Percentiles rank a stretch among this genome's conserved stretches.
Conservation (phyloP, 2,797 vertebrate species). For the Rhyacichthys aspro region DNA sequence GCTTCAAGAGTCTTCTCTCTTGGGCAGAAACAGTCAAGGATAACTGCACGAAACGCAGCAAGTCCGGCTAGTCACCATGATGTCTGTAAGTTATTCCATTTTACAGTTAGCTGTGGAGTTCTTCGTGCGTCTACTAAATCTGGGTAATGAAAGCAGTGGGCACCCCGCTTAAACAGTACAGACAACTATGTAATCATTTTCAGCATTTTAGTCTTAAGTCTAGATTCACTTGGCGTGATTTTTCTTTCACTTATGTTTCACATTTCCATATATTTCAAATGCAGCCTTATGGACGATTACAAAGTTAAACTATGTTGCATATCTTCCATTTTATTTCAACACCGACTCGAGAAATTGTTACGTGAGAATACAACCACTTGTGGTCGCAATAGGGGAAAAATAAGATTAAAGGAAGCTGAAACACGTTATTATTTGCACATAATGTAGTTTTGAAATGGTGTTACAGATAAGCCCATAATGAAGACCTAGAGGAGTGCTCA, state of each 20-base stretch:
- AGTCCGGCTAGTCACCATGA: conserved; percentile 41
- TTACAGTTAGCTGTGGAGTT: neutral
- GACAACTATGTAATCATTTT: neutral
- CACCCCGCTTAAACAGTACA: neutral
- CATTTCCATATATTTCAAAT: no score
- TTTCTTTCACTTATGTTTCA: no score
- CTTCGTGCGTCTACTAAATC: neutral
- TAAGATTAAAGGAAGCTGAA: neutral
- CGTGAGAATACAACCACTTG: neutral
- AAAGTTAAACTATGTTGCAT: no score
- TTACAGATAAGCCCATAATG: conserved; percentile 34
- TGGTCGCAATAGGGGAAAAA: neutral
- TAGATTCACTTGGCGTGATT: no score
- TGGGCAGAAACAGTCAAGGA: conserved; percentile 3
- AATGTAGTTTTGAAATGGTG: neutral
- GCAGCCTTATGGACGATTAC: no score
- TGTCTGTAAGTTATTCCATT: conserved; percentile 59
- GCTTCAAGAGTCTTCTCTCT: neutral
- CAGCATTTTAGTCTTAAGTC: no score
- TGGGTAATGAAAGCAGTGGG: neutral
- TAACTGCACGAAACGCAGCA: neutral
- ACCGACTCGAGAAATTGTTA: no score
- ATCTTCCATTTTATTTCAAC: no score
- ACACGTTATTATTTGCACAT: conserved; percentile 3
- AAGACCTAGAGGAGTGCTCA: neutral